These are phyloP conservation scores for Hermodice carunculata DNA, from an alignment of 2,888 invertebrate species.

Conservation along the genomic window DNA sequence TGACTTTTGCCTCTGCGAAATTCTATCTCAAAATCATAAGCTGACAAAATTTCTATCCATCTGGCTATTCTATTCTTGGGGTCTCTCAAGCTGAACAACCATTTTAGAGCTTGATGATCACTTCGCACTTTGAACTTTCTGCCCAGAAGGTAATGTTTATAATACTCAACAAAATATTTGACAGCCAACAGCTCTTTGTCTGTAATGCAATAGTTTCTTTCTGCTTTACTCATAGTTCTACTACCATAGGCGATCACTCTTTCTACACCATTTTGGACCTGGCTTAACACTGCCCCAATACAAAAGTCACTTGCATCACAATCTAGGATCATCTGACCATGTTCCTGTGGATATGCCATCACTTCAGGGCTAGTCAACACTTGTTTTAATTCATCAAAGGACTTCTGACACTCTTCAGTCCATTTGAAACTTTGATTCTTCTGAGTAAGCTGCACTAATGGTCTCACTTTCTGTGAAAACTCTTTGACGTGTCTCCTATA, in stretches of 20 bases:
- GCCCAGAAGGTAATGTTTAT: conserved; percentile 42
- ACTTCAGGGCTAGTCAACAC: conserved; percentile 23
- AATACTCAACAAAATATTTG: conserved; percentile 39
- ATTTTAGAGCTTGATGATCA: conserved; percentile 43
- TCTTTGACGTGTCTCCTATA: conserved; percentile 39
- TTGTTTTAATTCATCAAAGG: conserved; percentile 19
- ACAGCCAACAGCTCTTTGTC: conserved; percentile 28
- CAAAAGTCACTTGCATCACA: conserved; percentile 27
- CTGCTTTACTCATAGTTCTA: conserved; percentile 15
- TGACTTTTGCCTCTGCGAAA: conserved; percentile 5
- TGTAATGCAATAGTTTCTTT: conserved; percentile 35
- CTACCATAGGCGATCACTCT: conserved; percentile 28
- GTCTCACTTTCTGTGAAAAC: conserved; percentile 28
- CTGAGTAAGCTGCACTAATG: conserved; percentile 71
- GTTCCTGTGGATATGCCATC: conserved; percentile 5
- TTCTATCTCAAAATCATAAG: neutral
- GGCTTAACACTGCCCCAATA: conserved; percentile 31
- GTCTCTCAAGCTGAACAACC: conserved; percentile 31
- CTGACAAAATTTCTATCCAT: conserved; percentile 14
- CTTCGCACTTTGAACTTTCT: conserved; percentile 37
- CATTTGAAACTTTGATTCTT: conserved; percentile 16
- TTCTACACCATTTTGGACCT: conserved; percentile 25
- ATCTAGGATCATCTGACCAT: conserved; percentile 24
- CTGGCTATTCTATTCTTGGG: conserved; percentile 23
- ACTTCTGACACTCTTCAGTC: conserved; percentile 6